Evolutionary conservation across 92 coral and sea anemone species (phyloP).

Genomic region (Actinostola sp.): DNA sequence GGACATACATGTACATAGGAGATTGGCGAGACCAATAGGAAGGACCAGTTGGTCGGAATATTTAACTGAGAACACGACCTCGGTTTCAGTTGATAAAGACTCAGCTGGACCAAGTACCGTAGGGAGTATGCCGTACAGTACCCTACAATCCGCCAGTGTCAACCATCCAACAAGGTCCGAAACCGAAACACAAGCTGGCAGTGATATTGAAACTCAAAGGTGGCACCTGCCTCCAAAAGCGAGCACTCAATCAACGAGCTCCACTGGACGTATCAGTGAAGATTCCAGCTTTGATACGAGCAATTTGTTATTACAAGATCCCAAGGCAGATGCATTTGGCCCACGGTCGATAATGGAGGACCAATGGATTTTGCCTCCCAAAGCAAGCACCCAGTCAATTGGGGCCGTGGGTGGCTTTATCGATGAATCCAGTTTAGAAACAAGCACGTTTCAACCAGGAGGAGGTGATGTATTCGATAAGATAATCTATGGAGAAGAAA

Average conservation of each 20-base stretch:
- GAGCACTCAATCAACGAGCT: background rate
- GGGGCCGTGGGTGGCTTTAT: background rate
- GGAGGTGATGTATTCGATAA: no score
- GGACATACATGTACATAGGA: background rate
- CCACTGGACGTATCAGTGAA: background rate
- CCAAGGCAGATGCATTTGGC: background rate
- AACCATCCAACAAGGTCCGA: background rate
- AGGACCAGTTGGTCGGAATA: constrained; percentile 26
- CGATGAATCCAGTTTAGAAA: background rate
- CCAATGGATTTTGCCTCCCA: background rate
- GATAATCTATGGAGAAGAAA: no score
- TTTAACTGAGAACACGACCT: constrained; percentile 7
- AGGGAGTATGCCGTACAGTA: background rate
- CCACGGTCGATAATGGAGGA: background rate
- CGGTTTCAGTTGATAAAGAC: background rate
- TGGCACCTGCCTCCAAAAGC: constrained; percentile 40
- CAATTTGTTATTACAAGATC: background rate
- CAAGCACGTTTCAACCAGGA: background rate
- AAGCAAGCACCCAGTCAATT: background rate
- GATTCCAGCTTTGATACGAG: background rate
- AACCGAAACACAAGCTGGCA: background rate
- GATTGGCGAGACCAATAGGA: background rate
- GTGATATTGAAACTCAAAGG: background rate
- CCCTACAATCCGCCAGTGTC: background rate
- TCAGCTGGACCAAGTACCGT: background rate